A percentile compares a stretch with the other conserved stretches of the same genome.
Evolutionary conservation across 2,113 vertebrate species (phyloP).

Genomic region (Eubucco bourcierii): DNA sequence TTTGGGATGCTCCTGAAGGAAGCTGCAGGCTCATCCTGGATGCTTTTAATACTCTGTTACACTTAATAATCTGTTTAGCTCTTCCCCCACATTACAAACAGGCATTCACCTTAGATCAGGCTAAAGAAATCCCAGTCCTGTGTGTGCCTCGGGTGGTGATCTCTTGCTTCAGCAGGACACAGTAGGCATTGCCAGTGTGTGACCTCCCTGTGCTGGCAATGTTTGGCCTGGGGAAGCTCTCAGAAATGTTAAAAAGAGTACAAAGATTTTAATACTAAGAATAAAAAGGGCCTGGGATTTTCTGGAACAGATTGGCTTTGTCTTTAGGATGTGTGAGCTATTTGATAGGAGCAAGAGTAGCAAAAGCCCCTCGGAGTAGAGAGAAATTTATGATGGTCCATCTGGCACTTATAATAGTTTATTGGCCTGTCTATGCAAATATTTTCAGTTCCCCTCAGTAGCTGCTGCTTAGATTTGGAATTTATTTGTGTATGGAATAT

Average conservation of each 20-base stretch:
- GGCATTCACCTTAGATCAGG: constrained; percentile 8
- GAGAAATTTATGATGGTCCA: neutral
- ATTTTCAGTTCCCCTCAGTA: neutral
- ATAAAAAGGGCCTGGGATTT: neutral
- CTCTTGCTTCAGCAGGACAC: neutral
- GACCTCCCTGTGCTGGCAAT: neutral
- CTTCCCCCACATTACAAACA: neutral
- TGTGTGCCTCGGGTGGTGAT: neutral
- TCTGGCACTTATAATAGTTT: neutral
- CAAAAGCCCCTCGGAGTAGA: neutral
- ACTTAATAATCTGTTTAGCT: constrained; percentile 30
- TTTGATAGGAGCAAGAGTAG: neutral
- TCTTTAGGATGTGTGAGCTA: neutral
- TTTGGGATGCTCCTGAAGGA: too few species aligned
- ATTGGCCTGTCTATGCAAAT: neutral
- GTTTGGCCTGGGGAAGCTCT: neutral
- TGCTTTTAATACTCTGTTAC: neutral
- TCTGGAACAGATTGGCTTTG: constrained; percentile 2
- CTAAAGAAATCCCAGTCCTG: neutral
- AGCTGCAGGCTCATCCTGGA: too few species aligned
- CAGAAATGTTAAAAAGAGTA: neutral
- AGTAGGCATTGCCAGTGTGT: fast-evolving
- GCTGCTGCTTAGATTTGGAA: neutral
- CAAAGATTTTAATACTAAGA: neutral
- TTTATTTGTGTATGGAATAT: neutral